Percentiles rank a stretch among this genome's conserved stretches.
phyloP scores from a whole-genome alignment of 2,888 invertebrate genomes.

The Diarsia rubi region DNA sequence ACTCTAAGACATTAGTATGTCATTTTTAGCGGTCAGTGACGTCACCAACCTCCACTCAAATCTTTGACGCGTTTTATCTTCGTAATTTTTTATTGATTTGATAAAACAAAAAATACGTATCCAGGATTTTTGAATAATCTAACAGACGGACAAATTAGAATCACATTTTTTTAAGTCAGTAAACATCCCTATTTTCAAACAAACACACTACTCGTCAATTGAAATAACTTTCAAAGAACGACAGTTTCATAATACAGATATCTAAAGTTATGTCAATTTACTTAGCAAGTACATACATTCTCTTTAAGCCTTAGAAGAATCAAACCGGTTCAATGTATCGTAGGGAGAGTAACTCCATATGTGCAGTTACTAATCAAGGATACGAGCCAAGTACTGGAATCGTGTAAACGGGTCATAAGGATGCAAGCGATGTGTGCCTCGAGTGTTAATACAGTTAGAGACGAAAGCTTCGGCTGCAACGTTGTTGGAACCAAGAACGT shows the following conservation, averaged over 20 bases:
- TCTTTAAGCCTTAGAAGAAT: background rate
- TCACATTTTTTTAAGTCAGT: no score
- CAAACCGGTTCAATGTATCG: background rate
- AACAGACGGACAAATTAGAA: no score
- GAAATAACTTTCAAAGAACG: background rate
- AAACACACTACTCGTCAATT: background rate
- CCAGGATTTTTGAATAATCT: no score
- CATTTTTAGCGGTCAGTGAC: no score
- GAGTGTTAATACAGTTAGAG: constrained; percentile 45
- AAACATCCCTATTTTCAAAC: no score
- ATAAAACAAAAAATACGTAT: no score
- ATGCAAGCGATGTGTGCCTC: constrained; percentile 36
- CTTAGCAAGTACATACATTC: background rate
- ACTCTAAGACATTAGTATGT: no score
- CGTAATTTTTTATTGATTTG: no score
- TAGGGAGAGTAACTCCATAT: background rate
- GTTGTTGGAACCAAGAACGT: constrained; percentile 30
- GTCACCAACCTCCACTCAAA: no score
- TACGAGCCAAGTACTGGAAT: background rate
- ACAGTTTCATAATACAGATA: background rate
- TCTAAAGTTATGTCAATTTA: background rate
- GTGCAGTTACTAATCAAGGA: background rate
- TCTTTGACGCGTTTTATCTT: no score
- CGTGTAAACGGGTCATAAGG: constrained; percentile 31
- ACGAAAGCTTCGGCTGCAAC: constrained; percentile 7